Percentiles rank a stretch among this genome's conserved stretches.
These are phyloP conservation scores for Pseudois nayaur DNA, from an alignment of 2,113 vertebrate genomes.

Conservation along the genomic window DNA sequence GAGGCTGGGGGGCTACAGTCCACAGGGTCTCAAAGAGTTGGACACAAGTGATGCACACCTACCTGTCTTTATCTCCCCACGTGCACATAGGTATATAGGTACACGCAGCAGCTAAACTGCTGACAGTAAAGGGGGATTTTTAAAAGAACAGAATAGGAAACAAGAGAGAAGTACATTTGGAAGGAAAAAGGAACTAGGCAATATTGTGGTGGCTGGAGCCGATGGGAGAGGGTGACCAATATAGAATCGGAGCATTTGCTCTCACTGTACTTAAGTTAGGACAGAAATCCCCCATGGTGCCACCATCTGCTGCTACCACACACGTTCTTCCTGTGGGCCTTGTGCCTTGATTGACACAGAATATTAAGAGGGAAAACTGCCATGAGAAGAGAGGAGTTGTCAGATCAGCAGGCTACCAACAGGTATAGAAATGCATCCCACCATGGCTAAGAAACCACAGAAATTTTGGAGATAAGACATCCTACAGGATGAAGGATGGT, in stretches of 20 bases:
- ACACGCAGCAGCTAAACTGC: not conserved
- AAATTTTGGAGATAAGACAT: not conserved
- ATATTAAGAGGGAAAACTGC: not conserved
- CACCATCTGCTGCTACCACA: not conserved
- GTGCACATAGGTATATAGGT: not conserved
- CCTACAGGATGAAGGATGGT: not conserved
- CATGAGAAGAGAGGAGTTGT: not conserved
- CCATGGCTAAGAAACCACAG: not conserved
- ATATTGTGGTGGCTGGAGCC: not conserved
- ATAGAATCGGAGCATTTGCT: not conserved
- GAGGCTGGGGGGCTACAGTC: not conserved
- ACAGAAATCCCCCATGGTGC: not conserved
- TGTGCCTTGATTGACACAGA: not conserved
- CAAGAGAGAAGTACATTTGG: not conserved
- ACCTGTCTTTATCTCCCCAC: not conserved
- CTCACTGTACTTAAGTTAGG: not conserved
- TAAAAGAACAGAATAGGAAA: not conserved
- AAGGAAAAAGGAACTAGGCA: not conserved
- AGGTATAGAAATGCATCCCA: not conserved
- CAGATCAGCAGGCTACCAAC: not conserved
- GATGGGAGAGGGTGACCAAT: not conserved
- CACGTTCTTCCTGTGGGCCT: not conserved
- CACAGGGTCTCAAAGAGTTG: not conserved
- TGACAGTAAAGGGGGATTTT: not conserved
- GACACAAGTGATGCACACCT: not conserved